Base-by-base conservation (phyloP, 2,113 vertebrate species). In the Psittacula cyanocephala region DNA sequence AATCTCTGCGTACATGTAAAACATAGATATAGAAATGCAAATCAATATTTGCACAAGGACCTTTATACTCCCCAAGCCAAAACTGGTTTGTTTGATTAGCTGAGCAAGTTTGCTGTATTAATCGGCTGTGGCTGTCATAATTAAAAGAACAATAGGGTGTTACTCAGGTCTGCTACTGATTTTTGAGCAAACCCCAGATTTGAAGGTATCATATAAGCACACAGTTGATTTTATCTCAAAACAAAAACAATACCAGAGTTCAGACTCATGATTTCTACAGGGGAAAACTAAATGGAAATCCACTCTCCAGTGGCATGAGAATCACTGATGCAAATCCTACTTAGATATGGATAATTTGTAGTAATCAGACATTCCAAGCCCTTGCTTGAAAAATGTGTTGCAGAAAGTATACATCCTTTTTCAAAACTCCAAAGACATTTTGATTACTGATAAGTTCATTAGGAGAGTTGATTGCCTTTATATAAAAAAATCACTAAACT, bases 311-410 rank as follows among this genome's bases (percentile, higher is more conserved):
- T 81, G 94, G 47, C 69, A 62, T 83, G 82, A 95, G 89, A 88
- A 95, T 49, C 67, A 93, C 62, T 41, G 50, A 95, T 84, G 93
- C 46, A 94, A 91, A 97, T 97, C 93, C 93, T 97, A 96, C 96
- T 97, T 95, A 96, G 86, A 96, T 97, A 97, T 96, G 91, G 91
- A 94, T 97, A 97, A 96, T 96, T 97, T 92, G 97, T 90, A 95
- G 85, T 87, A 97, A 97, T 97, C 89, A 95, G 70, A 91, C 33
- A 82, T 81, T 91, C 55, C 90, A 82, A 95, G 24, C 22, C 46
- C 44, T 92, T 22, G 52, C 43, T 86, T 65, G 93, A 81, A 97
- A 97, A 95, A 60, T 88, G 74, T 41, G 33, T 60, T 90, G 17
- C 59, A 70, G 53, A 69, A 96, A 92, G 75, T 65, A 28, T 47